Evolutionary conservation across 2,113 vertebrate genomes (phyloP), one percentile per base, ranked within the genome.

Genomic region (Lepisosteus osseus): DNA sequence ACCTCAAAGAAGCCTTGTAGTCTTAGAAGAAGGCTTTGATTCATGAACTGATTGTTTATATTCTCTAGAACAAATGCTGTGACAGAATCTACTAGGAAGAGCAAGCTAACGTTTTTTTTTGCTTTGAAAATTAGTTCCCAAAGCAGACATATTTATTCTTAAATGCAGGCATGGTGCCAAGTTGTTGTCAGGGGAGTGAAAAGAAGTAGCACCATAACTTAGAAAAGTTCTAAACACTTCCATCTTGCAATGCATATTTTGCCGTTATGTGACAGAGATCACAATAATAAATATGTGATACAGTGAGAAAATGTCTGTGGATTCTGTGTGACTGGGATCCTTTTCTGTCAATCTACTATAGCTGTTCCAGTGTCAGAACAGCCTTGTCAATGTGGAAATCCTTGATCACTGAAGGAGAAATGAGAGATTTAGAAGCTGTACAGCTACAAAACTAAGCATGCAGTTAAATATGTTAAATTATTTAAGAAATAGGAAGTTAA

Each of bases 11-110:
- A 3, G 45, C 43, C 42, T 45, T 44, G n/a, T 13, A 12, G 43
- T 44, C 43, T 44, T 66, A 3, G 11, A 12, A 15, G 9, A 75
- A 77, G 75, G 74, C 44, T 81, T 75, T 82, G 79, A 81, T 79
- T 77, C 76, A 77, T 42, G 78, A 65, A 83, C 75, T 78, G 83
- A 85, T 84, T 81, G 74, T 82, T 79, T 67, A 54, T 56, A 43
- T 75, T 77, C 76, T 83, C 79, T 62, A 70, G 78, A 73, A 79
- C 71, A 81, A 69, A 77, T 47, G 68, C 56, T 69, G 73, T 29
- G 72, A 78, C 81, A 75, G 75, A 82, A 79, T 79, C 73, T 70
- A 82, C 85, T 83, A 83, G 70, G 54, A 51, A 51, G 47, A 51
- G 47, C 47, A 9, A 6, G 47, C 47, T 51, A 9, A 51, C 59